Percentiles rank a stretch among this genome's conserved stretches.
These are phyloP conservation scores for Pteruthius melanotis DNA, from an alignment of 2,113 vertebrate species.

Conservation along the genomic window DNA sequence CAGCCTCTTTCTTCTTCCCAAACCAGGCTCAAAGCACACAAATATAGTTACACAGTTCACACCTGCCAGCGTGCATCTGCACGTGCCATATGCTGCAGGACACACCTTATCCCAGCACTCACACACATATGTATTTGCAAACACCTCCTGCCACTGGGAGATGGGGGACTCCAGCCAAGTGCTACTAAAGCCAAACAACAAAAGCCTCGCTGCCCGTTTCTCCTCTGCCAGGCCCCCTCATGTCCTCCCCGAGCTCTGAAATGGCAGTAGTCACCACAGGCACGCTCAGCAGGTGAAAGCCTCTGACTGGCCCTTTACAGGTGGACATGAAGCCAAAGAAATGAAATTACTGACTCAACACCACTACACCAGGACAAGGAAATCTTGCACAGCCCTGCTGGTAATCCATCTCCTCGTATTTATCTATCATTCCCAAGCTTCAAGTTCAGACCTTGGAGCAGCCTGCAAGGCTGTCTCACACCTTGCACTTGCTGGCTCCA, in stretches of 20 bases:
- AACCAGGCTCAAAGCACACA: background rate
- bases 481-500: background rate
- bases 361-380: background rate
- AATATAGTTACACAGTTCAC: background rate
- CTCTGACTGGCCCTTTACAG: background rate
- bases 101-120: background rate
- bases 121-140: background rate
- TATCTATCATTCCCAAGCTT: background rate
- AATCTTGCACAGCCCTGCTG: background rate
- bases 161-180: background rate
- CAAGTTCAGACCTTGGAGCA: background rate
- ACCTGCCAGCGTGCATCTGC: constrained; percentile 27
- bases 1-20: background rate
- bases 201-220: background rate
- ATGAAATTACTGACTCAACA: background rate
- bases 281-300: accelerated
- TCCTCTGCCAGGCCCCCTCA: background rate
- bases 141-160: constrained; percentile 32
- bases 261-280: too few relatives aligned
- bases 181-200: background rate
- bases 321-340: background rate
- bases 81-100: background rate
- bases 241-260: accelerated
- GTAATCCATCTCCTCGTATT: background rate
- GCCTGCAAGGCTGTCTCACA: background rate